These are phyloP conservation scores for Salvelinus fontinalis DNA, from an alignment of 2,113 vertebrate species.

Conservation along the genomic window DNA sequence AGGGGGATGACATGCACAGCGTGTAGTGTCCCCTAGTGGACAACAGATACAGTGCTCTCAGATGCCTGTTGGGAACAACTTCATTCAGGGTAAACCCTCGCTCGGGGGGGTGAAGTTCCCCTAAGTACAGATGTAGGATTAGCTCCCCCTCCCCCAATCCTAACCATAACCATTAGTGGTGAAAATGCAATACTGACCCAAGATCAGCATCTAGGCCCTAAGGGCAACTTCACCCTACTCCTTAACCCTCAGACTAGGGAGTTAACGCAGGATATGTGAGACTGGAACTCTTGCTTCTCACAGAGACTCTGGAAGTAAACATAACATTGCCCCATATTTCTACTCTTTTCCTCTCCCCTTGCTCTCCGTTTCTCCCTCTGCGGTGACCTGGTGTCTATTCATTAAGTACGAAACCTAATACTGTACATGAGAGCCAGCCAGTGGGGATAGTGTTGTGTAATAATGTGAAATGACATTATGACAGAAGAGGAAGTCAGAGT, in stretches of 20 bases:
- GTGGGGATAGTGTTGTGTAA: background rate
- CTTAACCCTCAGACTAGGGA: too few relatives aligned
- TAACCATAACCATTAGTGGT: background rate
- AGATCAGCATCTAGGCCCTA: too few relatives aligned
- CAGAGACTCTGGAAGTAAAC: too few relatives aligned
- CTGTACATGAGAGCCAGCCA: background rate
- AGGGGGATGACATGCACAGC: background rate
- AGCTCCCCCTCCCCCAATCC: background rate
- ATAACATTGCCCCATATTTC: too few relatives aligned
- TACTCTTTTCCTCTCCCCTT: background rate
- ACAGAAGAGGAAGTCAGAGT: background rate
- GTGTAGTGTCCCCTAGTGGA: constrained; percentile 11
- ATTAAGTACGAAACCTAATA: constrained; percentile 2
- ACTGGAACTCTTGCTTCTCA: too few relatives aligned
- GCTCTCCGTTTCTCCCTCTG: background rate
- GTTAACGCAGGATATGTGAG: too few relatives aligned
- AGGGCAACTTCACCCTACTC: too few relatives aligned
- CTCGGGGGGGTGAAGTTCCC: background rate
- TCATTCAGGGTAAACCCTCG: background rate
- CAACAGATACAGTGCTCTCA: background rate
- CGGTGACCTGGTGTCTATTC: background rate
- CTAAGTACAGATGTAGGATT: too few relatives aligned
- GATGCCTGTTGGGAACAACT: background rate
- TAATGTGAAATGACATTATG: background rate
- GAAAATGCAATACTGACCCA: too few relatives aligned